Evolutionary conservation across 2,797 vertebrate species (phyloP), one percentile per base, ranked within the genome.

Genomic region (Myripristis murdjan): DNA sequence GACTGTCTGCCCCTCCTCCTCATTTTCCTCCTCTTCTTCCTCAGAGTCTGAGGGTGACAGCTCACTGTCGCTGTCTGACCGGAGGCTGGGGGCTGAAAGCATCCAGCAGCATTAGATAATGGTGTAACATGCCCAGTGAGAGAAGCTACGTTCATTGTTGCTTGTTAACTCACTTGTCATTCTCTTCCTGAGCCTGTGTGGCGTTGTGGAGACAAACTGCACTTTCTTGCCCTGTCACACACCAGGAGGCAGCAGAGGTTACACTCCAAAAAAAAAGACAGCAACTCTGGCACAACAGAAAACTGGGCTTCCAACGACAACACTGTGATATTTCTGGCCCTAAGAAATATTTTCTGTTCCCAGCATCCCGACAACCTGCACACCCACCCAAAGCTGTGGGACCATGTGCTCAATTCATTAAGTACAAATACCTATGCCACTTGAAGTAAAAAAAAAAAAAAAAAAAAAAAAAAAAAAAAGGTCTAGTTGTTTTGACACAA

Each of bases 1-100:
- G 4, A 16, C 49, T 54, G 69, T 84, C 71, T 94, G 90, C 10
- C 90, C 88, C 55, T 90, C 90, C 69, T 75, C 53, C 28, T 75
- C 84, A 54, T 68, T 87, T 1, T 76, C 64, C 4, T 92, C 93
- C 7, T 91, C 91, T 0, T 92, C 93, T 1, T 95, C 94, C 51
- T 93, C 97, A 0, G 97, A 98, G 88, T 95, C 95, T 7, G 97
- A 99, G 58, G 96, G 90, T 3, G 98, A 98, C 81, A 97, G 95
- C 64, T 98, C 97, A 66, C 97, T 99, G 83, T 98, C 98, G 14
- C 96, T 98, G 87, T 98, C 96, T 16, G 96, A 96, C 64, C 87
- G 91, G 18, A 95, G 79, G 70, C 89, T 93, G 0, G 96, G 87
- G 58, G 88, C 97, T 98, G 85, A 28, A 72, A 81, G 63, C 24